Evolutionary conservation across 2,113 vertebrate genomes (phyloP).

Genomic region (Choloepus hoffmanni): DNA sequence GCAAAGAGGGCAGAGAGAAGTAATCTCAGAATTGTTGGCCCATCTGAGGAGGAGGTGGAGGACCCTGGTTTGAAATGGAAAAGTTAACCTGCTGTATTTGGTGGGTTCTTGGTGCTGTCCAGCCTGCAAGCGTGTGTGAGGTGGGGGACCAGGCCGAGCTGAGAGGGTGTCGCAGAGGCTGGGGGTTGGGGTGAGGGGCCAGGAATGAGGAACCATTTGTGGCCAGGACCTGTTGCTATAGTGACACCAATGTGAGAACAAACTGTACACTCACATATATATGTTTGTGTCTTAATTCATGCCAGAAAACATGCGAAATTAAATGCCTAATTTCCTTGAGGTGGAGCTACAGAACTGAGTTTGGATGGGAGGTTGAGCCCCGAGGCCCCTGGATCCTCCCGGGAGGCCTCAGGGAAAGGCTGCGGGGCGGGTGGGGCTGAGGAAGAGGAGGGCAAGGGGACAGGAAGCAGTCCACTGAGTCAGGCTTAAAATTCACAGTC

Average conservation of each 20-base stretch:
- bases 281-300: constrained; percentile 88
- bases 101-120: neutral
- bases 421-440: constrained; percentile 41
- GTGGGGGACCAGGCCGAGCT: accelerated
- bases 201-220: constrained; percentile 68
- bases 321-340: constrained; percentile 79
- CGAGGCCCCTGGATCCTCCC: neutral
- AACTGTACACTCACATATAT: constrained; percentile 87
- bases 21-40: constrained; percentile 66
- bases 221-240: constrained; percentile 85
- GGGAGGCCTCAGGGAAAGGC: constrained; percentile 69
- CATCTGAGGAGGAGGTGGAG: constrained; percentile 57
- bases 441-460: neutral
- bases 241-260: constrained; percentile 87
- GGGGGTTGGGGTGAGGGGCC: constrained; percentile 38
- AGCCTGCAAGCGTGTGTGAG: neutral
- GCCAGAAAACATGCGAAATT: constrained; percentile 89
- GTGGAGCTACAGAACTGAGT: constrained; percentile 66
- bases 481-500: constrained; percentile 84
- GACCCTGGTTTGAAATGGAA: constrained; percentile 70
- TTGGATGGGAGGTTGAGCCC: constrained; percentile 53
- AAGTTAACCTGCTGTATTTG: constrained; percentile 75
- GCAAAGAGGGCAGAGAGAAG: neutral
- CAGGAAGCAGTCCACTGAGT: constrained; percentile 11
- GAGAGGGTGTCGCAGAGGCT: neutral